These are phyloP conservation scores for Thereva nobilitata DNA, from an alignment of 2,888 invertebrate genomes.

Conservation along the genomic window DNA sequence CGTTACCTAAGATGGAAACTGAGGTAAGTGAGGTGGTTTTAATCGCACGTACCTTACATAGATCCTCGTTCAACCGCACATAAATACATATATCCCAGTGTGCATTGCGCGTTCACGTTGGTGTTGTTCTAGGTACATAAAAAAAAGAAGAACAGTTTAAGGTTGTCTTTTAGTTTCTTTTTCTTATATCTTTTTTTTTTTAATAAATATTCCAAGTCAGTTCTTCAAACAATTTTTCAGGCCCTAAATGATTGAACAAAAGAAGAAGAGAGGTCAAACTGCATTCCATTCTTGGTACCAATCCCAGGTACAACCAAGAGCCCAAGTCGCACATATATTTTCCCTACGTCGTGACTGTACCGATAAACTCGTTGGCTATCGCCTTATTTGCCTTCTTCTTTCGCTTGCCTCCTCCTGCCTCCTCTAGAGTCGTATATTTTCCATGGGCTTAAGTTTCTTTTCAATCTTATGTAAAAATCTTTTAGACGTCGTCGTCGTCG, in stretches of 20 bases:
- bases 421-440: constrained; percentile 14
- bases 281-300: constrained; percentile 38
- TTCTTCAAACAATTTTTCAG: constrained; percentile 10
- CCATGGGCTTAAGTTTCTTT: neutral
- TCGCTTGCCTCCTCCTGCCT: constrained; percentile 4
- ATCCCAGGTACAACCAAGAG: constrained; percentile 6
- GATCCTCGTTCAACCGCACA: no score
- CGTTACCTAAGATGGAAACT: no score
- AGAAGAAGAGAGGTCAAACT: constrained; percentile 37
- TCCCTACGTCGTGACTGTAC: constrained; percentile 27
- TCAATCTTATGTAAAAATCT: no score
- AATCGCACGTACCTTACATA: no score
- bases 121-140: no score
- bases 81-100: no score
- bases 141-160: no score
- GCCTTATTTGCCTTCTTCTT: constrained; percentile 27
- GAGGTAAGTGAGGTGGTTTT: no score
- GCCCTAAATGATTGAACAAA: constrained; percentile 24
- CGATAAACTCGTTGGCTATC: constrained; percentile 16
- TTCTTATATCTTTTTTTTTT: constrained; percentile 1
- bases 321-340: constrained; percentile 17
- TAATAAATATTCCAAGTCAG: no score
- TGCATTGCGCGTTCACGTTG: no score
- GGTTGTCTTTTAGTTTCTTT: constrained; percentile 3
- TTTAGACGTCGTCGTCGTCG: no score